Conservation (phyloP, 2,888 invertebrate species). For the Zaprionus bogoriensis region DNA sequence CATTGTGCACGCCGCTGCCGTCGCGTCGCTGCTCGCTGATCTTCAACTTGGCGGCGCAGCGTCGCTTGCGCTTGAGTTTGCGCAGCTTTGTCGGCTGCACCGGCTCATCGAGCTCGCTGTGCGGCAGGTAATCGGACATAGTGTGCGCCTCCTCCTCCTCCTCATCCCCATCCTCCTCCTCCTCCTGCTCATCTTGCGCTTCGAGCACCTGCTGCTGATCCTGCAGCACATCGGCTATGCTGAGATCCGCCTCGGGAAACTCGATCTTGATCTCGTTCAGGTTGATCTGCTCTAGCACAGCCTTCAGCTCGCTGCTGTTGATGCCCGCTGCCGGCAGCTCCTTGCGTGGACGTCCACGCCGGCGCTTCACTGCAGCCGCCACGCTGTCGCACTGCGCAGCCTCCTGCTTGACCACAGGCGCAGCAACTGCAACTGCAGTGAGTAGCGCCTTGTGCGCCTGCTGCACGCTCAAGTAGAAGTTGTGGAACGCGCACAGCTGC, state of each 20-base stretch:
- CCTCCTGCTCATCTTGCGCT: no score
- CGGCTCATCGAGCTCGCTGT: slow-evolving; percentile 10
- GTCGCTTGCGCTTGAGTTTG: slow-evolving; percentile 18
- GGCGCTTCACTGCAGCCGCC: slow-evolving; percentile 57
- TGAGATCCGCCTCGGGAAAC: slow-evolving; percentile 56
- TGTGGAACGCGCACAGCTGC: slow-evolving; percentile 68
- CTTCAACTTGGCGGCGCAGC: slow-evolving; percentile 12
- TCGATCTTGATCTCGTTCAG: slow-evolving; percentile 65
- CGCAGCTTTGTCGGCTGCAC: slow-evolving; percentile 9
- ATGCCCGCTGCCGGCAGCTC: slow-evolving; percentile 19
- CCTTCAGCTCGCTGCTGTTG: slow-evolving; percentile 42
- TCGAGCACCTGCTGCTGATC: no score
- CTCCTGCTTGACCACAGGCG: slow-evolving; percentile 36
- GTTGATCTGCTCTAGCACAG: slow-evolving; percentile 60
- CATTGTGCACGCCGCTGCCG: slow-evolving; percentile 26
- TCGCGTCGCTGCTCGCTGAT: slow-evolving; percentile 7
- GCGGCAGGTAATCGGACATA: slow-evolving; percentile 29
- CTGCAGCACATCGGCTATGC: slow-evolving; percentile 59
- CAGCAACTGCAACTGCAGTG: neutral
- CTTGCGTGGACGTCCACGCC: slow-evolving; percentile 63
- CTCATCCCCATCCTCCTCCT: no score
- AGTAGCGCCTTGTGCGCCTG: slow-evolving; percentile 49
- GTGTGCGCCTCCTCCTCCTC: slow-evolving; percentile 49
- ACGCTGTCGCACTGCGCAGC: slow-evolving; percentile 38
- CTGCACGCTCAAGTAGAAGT: slow-evolving; percentile 70